Base-by-base conservation (phyloP, 1,140 invertebrate species). In the Megalonaias nervosa region DNA sequence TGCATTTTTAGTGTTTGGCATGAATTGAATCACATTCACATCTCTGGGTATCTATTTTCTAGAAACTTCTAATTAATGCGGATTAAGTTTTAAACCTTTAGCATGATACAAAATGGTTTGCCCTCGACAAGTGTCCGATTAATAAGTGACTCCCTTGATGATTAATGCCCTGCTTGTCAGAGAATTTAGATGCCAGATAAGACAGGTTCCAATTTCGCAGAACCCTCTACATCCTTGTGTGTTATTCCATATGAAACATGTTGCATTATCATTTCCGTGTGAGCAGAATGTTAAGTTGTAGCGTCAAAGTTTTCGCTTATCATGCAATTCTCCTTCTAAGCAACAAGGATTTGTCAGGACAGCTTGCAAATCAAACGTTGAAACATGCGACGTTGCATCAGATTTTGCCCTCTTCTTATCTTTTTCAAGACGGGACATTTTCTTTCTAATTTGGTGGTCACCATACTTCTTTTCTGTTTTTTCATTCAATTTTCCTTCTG, bases 61-160 rank as follows among this genome's bases (percentile, higher is more conserved):
- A 31, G 26, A 31, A 31, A n/a, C n/a, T n/a, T 79, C 23, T 70
- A 67, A 64, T 68, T 48, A 15, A 79, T 79, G 48, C 17, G 61
- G 14, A 74, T 48, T 55, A 61, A 2, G 57, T 59, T 17, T 48
- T 64, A 13, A 11, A 64, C n/a, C 3, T 68, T 26, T 61, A 74
- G 65, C 2, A 67, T 58, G 21, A 48, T 66, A 61, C 70, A 62
- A 12, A 61, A 55, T 13, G 38, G 26, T 57, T n/a, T n/a, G 81
- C 23, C 81, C 77, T 48, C 81, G 74, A 66, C 81, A 82, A 21
- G 77, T 80, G 60, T 82, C 81, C 23, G 67, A 71, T 59, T 71
- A 82, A 12, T 77, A 58, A 68, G 61, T 31, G 2, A 31, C 26
- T 31, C 2, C 26, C 26, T 31, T 31, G 26, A 31, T 31, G 26